phyloP scores from a whole-genome alignment of 1,140 invertebrate genomes.

The Drosophila saltans region DNA sequence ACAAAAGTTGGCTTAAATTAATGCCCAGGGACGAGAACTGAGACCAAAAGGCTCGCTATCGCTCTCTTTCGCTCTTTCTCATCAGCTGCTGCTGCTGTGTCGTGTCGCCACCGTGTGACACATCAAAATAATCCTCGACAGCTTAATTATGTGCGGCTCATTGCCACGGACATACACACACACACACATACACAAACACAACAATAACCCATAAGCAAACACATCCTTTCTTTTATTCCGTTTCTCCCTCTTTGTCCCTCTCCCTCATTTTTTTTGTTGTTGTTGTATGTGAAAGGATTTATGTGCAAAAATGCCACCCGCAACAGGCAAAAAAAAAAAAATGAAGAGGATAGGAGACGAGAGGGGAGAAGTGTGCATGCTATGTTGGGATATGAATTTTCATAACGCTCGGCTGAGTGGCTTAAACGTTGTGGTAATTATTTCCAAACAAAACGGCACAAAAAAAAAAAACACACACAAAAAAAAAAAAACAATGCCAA shows the following conservation, averaged over 20 bases:
- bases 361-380: constrained; percentile 38
- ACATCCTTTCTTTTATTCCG: constrained; percentile 64
- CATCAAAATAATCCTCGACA: constrained; percentile 82
- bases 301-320: constrained; percentile 74
- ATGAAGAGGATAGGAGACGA: constrained; percentile 14
- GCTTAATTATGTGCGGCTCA: constrained; percentile 79
- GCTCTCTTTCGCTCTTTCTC: constrained; percentile 2
- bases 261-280: background rate
- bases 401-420: constrained; percentile 77
- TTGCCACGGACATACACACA: constrained; percentile 43
- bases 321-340: constrained; percentile 46
- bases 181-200: constrained; percentile 18
- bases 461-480: background rate
- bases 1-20: constrained; percentile 80
- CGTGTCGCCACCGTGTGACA: constrained; percentile 72
- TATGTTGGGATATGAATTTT: constrained; percentile 68
- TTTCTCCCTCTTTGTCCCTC: background rate
- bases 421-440: constrained; percentile 79
- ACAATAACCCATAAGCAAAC: constrained; percentile 70
- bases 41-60: constrained; percentile 63
- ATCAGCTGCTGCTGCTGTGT: constrained; percentile 62
- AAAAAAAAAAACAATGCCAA: constrained; percentile 43
- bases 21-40: constrained; percentile 23
- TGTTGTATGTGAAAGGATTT: constrained; percentile 68
- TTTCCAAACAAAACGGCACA: constrained; percentile 56